phyloP scores from a whole-genome alignment of 2,797 vertebrate genomes.

The Mionectes olivaceus region DNA sequence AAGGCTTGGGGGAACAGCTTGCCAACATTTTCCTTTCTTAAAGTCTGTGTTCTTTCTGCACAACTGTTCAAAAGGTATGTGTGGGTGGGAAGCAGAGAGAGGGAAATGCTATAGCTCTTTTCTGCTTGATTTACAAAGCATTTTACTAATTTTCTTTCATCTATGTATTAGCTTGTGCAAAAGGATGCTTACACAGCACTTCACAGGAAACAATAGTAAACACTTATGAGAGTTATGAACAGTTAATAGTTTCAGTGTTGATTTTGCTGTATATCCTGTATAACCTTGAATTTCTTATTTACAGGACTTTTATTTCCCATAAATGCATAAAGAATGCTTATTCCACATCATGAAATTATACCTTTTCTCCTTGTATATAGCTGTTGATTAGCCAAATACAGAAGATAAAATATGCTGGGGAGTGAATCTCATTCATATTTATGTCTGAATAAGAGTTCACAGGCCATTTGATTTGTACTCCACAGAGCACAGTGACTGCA shows the following conservation, averaged over 20 bases:
- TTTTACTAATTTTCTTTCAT: not conserved
- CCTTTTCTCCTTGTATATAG: not conserved
- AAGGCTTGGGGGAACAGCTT: not conserved
- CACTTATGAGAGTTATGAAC: not conserved
- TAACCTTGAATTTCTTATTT: not conserved
- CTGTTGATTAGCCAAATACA: not conserved
- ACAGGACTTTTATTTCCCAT: not conserved
- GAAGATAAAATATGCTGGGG: not conserved
- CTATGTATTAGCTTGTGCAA: not conserved
- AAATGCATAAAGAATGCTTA: not conserved
- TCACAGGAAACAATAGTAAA: not conserved
- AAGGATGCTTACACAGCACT: not conserved
- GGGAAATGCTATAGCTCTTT: not conserved
- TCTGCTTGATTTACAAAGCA: not conserved
- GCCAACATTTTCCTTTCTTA: not conserved
- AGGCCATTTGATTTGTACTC: not conserved
- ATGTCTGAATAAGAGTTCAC: not conserved
- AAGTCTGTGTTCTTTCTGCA: not conserved
- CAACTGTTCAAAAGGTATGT: not conserved
- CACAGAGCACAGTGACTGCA: not conserved
- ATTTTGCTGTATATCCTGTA: not conserved
- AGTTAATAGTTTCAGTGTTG: not conserved
- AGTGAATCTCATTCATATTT: not conserved
- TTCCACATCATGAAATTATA: not conserved
- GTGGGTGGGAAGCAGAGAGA: not conserved